Evolutionary conservation across 1,140 invertebrate genomes (phyloP).

Genomic region (Halyomorpha halys): DNA sequence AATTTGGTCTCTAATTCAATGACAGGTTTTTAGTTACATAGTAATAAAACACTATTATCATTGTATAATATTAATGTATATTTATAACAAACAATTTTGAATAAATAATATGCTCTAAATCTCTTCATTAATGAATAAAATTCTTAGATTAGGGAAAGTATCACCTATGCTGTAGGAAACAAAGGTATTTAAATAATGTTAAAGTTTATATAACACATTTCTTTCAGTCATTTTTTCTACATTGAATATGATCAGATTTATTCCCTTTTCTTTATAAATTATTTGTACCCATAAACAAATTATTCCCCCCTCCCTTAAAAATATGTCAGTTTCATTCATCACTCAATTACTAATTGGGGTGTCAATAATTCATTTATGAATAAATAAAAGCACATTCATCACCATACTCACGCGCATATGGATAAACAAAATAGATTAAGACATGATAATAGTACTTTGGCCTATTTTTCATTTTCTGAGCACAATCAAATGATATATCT

Average conservation of each 20-base stretch:
- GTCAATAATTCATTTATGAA: conserved; percentile 12
- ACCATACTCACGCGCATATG: conserved; percentile 2
- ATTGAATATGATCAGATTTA: conserved; percentile 13
- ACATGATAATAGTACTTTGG: conserved; percentile 9
- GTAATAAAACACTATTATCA: neutral
- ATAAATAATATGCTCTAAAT: conserved; percentile 20
- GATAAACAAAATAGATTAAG: conserved; percentile 1
- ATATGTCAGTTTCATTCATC: conserved; percentile 5
- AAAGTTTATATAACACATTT: conserved; percentile 16
- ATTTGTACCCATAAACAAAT: conserved; percentile 12
- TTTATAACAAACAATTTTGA: conserved; percentile 22
- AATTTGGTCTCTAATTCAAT: no score
- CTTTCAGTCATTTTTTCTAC: conserved; percentile 21
- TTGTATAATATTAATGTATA: conserved; percentile 21
- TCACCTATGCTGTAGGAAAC: conserved; percentile 21
- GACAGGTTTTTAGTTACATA: no score
- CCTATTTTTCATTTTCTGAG: conserved; percentile 17
- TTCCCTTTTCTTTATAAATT: neutral
- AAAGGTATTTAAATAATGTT: conserved; percentile 14
- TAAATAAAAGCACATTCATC: conserved; percentile 6
- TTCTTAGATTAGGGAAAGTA: conserved; percentile 18
- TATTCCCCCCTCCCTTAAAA: neutral
- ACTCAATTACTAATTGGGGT: neutral
- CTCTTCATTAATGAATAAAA: conserved; percentile 19
- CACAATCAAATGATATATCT: conserved; percentile 11